phyloP scores from a whole-genome alignment of 2,113 vertebrate species.

The Varanus komodoensis region DNA sequence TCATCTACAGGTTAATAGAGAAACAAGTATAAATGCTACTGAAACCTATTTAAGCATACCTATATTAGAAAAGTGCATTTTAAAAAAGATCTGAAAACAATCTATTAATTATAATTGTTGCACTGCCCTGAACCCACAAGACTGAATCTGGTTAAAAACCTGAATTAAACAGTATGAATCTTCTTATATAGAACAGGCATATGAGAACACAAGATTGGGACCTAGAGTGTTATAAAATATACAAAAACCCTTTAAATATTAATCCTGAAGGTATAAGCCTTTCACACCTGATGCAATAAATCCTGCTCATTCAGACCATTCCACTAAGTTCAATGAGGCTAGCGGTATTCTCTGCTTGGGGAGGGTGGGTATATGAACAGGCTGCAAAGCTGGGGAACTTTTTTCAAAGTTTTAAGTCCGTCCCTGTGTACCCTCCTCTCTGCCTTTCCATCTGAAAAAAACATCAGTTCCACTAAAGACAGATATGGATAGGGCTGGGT shows the following conservation, averaged over 20 bases:
- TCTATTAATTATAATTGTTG: background rate
- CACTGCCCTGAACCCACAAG: background rate
- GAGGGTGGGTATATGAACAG: accelerated
- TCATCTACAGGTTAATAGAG: background rate
- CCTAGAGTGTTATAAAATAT: background rate
- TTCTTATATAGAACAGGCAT: background rate
- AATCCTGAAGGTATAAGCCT: background rate
- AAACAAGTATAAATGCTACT: background rate
- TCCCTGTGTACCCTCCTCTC: background rate
- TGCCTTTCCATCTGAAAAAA: slow-evolving; percentile 64
- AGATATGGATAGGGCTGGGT: slow-evolving; percentile 50
- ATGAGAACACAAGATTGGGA: background rate
- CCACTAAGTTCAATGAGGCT: background rate
- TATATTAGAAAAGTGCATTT: background rate
- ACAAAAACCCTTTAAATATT: background rate
- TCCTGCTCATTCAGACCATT: background rate
- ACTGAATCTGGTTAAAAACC: background rate
- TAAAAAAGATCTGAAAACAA: background rate
- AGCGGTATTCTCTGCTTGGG: background rate
- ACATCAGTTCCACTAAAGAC: slow-evolving; percentile 52
- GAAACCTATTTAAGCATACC: background rate
- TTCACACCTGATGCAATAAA: background rate
- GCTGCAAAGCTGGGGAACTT: slow-evolving; percentile 31
- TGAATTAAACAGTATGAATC: background rate
- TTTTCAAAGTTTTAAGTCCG: background rate